Evolutionary conservation across 30 jellyfish, hydroid and myxozoan species (phyloP).

Genomic region (Mastigias papua): DNA sequence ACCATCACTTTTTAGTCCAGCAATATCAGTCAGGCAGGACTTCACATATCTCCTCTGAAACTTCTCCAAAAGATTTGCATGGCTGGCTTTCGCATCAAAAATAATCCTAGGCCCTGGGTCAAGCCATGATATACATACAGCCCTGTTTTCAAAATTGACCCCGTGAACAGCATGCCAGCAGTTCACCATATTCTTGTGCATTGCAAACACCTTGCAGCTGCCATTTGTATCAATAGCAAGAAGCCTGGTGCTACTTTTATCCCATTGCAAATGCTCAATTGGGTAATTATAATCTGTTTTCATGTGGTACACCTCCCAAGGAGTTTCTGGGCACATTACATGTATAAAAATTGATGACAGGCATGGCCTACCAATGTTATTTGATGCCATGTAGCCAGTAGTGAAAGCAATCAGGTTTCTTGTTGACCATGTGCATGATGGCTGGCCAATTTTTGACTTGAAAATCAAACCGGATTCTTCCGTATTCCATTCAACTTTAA

Average conservation of each 20-base stretch:
- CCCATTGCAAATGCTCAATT: slow-evolving; percentile 83
- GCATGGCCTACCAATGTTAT: slow-evolving; percentile 10
- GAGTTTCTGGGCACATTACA: slow-evolving; percentile 75
- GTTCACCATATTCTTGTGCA: slow-evolving; percentile 53
- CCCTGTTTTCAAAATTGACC: slow-evolving; percentile 43
- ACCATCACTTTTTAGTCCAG: slow-evolving; percentile 67
- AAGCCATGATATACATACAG: slow-evolving; percentile 58
- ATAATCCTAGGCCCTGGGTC: slow-evolving; percentile 45
- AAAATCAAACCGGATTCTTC: slow-evolving; percentile 27
- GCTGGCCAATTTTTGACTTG: slow-evolving; percentile 25
- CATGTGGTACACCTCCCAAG: slow-evolving; percentile 70
- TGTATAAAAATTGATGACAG: slow-evolving; percentile 18
- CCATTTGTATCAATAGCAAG: slow-evolving; percentile 74
- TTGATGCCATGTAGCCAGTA: slow-evolving; percentile 44
- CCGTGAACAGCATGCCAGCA: slow-evolving; percentile 63
- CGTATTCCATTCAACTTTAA: slow-evolving; percentile 32
- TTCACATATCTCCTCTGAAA: slow-evolving; percentile 37
- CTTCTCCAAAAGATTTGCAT: slow-evolving; percentile 33
- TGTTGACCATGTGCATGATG: slow-evolving; percentile 78
- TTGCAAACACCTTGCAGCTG: slow-evolving; percentile 63
- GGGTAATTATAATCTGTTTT: slow-evolving; percentile 50
- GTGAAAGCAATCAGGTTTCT: slow-evolving; percentile 73
- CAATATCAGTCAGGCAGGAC: slow-evolving; percentile 61
- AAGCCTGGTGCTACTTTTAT: slow-evolving; percentile 60
- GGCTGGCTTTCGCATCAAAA: slow-evolving; percentile 67